phyloP scores from a whole-genome alignment of 1,140 invertebrate genomes.

The Dendrolimus kikuchii region DNA sequence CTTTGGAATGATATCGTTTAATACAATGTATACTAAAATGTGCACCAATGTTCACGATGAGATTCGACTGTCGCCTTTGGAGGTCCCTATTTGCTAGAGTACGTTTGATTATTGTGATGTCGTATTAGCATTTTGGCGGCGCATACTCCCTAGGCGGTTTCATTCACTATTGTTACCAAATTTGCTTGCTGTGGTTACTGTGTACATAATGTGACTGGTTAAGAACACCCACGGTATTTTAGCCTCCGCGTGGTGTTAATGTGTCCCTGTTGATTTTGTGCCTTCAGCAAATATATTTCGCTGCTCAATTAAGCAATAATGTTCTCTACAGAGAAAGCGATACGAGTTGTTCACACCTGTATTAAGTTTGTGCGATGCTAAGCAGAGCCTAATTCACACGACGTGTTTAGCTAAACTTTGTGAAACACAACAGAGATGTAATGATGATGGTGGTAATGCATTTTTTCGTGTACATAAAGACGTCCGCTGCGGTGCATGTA shows the following conservation, averaged over 20 bases:
- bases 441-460: slow-evolving; percentile 59
- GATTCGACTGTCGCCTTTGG: too few relatives aligned
- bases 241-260: slow-evolving; percentile 53
- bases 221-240: slow-evolving; percentile 60
- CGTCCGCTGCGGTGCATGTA: slow-evolving; percentile 36
- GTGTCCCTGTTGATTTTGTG: slow-evolving; percentile 57
- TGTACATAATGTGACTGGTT: slow-evolving; percentile 38
- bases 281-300: slow-evolving; percentile 30
- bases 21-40: too few relatives aligned
- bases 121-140: background rate
- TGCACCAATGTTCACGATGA: too few relatives aligned
- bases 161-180: slow-evolving; percentile 29
- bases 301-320: slow-evolving; percentile 28
- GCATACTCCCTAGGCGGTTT: slow-evolving; percentile 12
- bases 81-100: too few relatives aligned
- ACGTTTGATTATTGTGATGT: too few relatives aligned
- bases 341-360: slow-evolving; percentile 22
- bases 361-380: slow-evolving; percentile 18
- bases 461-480: slow-evolving; percentile 60
- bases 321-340: slow-evolving; percentile 24
- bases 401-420: slow-evolving; percentile 62
- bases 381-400: slow-evolving; percentile 59
- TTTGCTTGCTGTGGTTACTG: slow-evolving; percentile 28
- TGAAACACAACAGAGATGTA: slow-evolving; percentile 61
- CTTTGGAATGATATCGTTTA: too few relatives aligned